Evolutionary conservation across 1,140 invertebrate genomes (phyloP).

Genomic region (Euwallacea fornicatus): DNA sequence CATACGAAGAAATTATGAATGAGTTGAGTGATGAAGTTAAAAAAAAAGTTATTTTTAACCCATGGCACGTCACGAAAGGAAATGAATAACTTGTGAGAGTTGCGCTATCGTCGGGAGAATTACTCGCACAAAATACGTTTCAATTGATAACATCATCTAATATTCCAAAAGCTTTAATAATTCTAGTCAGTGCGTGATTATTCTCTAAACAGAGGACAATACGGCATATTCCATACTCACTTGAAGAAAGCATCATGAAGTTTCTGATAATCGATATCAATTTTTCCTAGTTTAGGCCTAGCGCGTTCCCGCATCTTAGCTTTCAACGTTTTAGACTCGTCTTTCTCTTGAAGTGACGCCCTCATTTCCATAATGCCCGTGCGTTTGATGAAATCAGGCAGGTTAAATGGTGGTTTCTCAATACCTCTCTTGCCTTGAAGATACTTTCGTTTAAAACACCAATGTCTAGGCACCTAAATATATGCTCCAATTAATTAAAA

Average conservation of each 20-base stretch:
- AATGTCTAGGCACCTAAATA: constrained; percentile 86
- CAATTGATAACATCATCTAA: too few species aligned
- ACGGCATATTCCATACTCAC: constrained; percentile 51
- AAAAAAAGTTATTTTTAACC: too few species aligned
- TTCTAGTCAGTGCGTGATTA: too few species aligned
- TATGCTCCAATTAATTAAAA: neutral
- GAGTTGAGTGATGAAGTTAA: too few species aligned
- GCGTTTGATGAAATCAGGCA: constrained; percentile 98
- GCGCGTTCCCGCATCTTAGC: constrained; percentile 98
- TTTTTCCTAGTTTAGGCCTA: constrained; percentile 97
- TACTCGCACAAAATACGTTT: too few species aligned
- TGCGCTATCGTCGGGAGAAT: too few species aligned
- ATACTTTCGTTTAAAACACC: constrained; percentile 97
- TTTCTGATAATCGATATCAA: constrained; percentile 99
- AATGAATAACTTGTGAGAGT: too few species aligned
- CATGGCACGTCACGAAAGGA: too few species aligned
- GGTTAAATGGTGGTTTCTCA: constrained; percentile 97
- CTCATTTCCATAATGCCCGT: constrained; percentile 99
- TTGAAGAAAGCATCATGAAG: constrained; percentile 99
- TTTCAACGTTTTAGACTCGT: constrained; percentile 95
- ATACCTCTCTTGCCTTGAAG: constrained; percentile 91
- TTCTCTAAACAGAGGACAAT: neutral
- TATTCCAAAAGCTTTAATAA: too few species aligned
- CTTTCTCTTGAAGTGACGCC: constrained; percentile 96
- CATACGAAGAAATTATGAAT: too few species aligned